Evolutionary conservation across 2,888 invertebrate species (phyloP).

Genomic region (Onchidella celtica): DNA sequence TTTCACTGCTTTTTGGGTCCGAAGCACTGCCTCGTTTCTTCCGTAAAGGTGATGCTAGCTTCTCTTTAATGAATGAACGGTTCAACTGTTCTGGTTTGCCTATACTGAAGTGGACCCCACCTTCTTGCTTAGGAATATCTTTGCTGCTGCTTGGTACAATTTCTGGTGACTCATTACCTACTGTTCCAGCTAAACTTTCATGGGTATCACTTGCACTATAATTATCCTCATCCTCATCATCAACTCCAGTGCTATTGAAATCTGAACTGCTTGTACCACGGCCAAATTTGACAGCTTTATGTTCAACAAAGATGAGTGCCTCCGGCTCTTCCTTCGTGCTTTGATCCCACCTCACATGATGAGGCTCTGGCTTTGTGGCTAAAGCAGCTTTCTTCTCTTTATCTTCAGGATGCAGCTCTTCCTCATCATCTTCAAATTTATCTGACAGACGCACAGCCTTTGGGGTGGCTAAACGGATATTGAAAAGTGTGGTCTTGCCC

Average conservation of each 20-base stretch:
- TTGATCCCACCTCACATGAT: slow-evolving; percentile 30
- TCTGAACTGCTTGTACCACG: slow-evolving; percentile 31
- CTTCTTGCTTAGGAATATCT: too few relatives aligned
- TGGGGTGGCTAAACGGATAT: slow-evolving; percentile 17
- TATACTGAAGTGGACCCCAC: neutral
- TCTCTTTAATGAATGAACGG: slow-evolving; percentile 27
- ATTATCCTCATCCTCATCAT: slow-evolving; percentile 26
- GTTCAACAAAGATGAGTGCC: slow-evolving; percentile 11
- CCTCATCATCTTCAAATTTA: slow-evolving; percentile 12
- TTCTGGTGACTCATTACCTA: too few relatives aligned
- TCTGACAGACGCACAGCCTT: slow-evolving; percentile 16
- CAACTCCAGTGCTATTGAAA: slow-evolving; percentile 11
- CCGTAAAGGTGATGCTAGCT: slow-evolving; percentile 19
- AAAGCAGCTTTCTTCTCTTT: too few relatives aligned
- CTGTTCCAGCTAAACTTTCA: too few relatives aligned
- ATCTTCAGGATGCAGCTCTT: slow-evolving; percentile 1
- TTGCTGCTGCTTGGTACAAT: neutral
- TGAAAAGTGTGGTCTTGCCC: slow-evolving; percentile 18
- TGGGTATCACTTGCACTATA: neutral
- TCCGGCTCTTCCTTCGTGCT: neutral
- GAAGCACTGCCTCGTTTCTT: slow-evolving; percentile 13
- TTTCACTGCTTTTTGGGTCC: slow-evolving; percentile 22
- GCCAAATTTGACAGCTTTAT: slow-evolving; percentile 35
- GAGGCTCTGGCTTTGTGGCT: neutral
- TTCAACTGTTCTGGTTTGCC: slow-evolving; percentile 17